phyloP scores from a whole-genome alignment of 2,797 vertebrate species.

The Ispidina lecontei region DNA sequence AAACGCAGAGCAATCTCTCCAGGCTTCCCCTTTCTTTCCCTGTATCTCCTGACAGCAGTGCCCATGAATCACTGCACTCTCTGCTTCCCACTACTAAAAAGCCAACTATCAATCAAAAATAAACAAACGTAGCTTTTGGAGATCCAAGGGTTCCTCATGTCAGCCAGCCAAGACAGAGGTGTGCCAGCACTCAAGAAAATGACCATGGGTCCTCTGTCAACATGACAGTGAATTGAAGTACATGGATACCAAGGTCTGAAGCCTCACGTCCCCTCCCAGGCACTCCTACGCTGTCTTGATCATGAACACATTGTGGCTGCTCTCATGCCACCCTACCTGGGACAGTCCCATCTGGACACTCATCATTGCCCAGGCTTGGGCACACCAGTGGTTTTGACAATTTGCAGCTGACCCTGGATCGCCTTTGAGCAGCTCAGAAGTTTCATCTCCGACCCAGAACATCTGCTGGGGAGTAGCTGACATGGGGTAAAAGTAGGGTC shows the following conservation, averaged over 20 bases:
- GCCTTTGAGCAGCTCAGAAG: accelerated
- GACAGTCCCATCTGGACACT: not conserved
- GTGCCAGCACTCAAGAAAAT: not conserved
- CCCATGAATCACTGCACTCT: not conserved
- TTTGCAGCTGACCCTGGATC: not conserved
- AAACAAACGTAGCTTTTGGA: not conserved
- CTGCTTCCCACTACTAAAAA: not conserved
- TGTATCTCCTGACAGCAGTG: not conserved
- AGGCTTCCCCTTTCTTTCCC: not conserved
- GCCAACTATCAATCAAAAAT: not conserved
- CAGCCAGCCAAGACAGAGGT: not conserved
- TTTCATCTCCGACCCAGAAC: not conserved
- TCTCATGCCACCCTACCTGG: not conserved
- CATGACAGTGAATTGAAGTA: not conserved
- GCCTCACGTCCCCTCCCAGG: not conserved
- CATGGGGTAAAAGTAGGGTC: not conserved
- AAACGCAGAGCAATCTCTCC: not conserved
- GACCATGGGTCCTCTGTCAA: not conserved
- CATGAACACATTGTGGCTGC: not conserved
- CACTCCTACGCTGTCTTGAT: too few relatives aligned
- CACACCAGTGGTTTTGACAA: not conserved
- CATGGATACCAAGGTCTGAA: not conserved
- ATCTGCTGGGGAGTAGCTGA: not conserved
- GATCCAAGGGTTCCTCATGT: not conserved
- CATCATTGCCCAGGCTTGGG: not conserved